Conservation (phyloP, 2,113 vertebrate species). For the Dolichotis patagonum region DNA sequence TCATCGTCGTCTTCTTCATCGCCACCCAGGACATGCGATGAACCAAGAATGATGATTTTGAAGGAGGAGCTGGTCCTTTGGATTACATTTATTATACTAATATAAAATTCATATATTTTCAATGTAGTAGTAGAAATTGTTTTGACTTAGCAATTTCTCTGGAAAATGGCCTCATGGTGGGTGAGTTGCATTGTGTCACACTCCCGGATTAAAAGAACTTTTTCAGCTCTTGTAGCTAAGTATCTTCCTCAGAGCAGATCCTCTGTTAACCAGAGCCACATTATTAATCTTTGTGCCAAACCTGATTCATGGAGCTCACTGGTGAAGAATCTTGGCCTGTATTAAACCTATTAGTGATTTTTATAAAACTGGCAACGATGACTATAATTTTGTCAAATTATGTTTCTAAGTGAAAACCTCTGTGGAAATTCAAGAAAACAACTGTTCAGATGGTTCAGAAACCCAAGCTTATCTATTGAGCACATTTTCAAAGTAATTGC, state of each 20-base stretch:
- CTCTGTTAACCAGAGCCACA: background rate
- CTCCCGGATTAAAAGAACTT: background rate
- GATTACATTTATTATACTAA: background rate
- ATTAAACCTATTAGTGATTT: slow-evolving; percentile 40
- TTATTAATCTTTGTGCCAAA: background rate
- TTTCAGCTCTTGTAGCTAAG: background rate
- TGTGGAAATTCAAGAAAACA: background rate
- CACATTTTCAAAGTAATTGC: slow-evolving; percentile 20
- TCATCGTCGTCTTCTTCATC: background rate
- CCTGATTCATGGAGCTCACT: background rate
- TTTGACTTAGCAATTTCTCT: background rate
- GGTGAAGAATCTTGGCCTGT: background rate
- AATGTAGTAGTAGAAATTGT: background rate
- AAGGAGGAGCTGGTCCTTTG: background rate
- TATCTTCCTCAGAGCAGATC: background rate
- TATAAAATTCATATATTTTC: background rate
- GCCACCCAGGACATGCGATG: background rate
- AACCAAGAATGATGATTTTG: background rate
- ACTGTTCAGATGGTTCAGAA: background rate
- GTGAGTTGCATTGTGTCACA: background rate
- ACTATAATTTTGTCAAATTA: slow-evolving; percentile 54
- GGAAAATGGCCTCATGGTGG: background rate
- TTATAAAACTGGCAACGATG: slow-evolving; percentile 40
- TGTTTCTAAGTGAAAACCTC: slow-evolving; percentile 52
- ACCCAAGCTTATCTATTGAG: slow-evolving; percentile 38